Evolutionary conservation across 2,797 vertebrate genomes (phyloP).

Genomic region (Vipera ursinii): DNA sequence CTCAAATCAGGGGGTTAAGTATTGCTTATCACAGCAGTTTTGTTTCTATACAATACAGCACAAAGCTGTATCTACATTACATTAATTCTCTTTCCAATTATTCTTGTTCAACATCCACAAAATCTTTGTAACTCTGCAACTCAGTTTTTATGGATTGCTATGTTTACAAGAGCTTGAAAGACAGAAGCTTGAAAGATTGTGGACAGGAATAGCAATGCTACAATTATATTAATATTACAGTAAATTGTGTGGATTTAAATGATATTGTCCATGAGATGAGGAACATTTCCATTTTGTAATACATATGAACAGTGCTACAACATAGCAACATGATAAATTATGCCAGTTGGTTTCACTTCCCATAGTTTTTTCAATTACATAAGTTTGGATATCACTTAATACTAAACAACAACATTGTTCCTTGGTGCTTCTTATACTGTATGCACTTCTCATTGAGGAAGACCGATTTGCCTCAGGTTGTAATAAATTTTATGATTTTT

Average conservation of each 20-base stretch:
- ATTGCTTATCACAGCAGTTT: background rate
- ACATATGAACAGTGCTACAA: conserved; percentile 4
- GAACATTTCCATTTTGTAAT: conserved; percentile 16
- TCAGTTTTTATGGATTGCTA: background rate
- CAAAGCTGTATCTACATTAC: background rate
- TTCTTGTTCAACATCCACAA: background rate
- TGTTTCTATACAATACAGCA: background rate
- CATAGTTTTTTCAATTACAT: conserved; percentile 3
- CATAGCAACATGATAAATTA: conserved; percentile 11
- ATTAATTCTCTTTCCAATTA: background rate
- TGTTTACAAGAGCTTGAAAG: background rate
- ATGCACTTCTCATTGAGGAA: background rate
- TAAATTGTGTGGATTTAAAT: conserved; percentile 20
- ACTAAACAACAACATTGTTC: background rate
- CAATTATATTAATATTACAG: background rate
- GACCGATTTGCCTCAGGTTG: background rate
- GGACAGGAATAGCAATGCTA: background rate
- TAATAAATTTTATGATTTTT: background rate
- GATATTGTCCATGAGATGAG: background rate
- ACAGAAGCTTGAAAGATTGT: background rate
- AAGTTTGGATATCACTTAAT: conserved; percentile 8
- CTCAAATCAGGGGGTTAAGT: background rate
- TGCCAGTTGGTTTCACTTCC: conserved; percentile 29
- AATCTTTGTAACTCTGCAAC: background rate
- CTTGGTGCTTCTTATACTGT: background rate